Evolutionary conservation across 2,797 vertebrate species (phyloP).

Genomic region (Urophycis tenuis): DNA sequence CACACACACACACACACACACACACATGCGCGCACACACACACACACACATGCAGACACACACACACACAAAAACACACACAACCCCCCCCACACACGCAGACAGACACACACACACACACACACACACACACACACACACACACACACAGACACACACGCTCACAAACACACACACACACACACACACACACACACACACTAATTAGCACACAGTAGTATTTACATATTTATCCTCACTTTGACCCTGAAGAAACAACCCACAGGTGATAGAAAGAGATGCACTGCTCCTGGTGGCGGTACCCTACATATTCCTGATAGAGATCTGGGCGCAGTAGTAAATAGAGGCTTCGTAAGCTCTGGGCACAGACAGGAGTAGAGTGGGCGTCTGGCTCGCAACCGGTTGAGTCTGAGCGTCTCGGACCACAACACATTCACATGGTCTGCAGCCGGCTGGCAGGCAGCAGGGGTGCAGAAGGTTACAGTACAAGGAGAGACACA

Average conservation of each 20-base stretch:
- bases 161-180: neutral
- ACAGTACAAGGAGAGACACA: constrained; percentile 44
- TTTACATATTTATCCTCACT: neutral
- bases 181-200: constrained; percentile 18
- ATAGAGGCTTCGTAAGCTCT: constrained; percentile 57
- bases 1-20: constrained; percentile 11
- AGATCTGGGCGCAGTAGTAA: constrained; percentile 57
- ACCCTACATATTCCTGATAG: constrained; percentile 12
- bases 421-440: constrained; percentile 67
- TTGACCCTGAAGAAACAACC: neutral
- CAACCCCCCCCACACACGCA: too few species aligned
- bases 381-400: constrained; percentile 72
- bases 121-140: constrained; percentile 15
- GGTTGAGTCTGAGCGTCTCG: constrained; percentile 65
- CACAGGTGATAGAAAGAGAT: neutral
- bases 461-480: constrained; percentile 51
- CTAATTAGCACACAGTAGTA: neutral
- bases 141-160: constrained; percentile 6
- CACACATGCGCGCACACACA: constrained; percentile 9
- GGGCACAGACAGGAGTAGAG: constrained; percentile 67
- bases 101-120: constrained; percentile 11
- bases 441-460: constrained; percentile 60
- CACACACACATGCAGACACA: constrained; percentile 1
- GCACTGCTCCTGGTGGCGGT: constrained; percentile 2
- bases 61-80: too few species aligned